Conservation (phyloP, 2,113 vertebrate genomes). For the Phyllostomus discolor region DNA sequence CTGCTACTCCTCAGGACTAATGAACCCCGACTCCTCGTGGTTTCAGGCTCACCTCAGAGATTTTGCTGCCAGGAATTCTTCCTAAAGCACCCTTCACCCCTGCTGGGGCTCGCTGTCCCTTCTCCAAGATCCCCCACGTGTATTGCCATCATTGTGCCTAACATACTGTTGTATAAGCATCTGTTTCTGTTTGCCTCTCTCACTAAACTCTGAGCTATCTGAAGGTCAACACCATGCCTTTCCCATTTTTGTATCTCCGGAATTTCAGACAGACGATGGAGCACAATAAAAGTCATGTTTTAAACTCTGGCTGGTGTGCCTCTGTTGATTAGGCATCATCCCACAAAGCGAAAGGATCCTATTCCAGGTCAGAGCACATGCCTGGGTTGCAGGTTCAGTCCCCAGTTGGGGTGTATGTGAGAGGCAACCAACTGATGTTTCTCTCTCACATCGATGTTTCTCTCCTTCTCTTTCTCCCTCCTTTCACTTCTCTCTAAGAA, state of each 20-base stretch:
- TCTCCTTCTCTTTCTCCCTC: too few species aligned
- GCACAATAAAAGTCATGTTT: not conserved
- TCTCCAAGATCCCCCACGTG: fast-evolving
- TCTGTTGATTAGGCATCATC: too few species aligned
- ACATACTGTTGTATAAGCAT: not conserved
- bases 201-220: not conserved
- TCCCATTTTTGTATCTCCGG: not conserved
- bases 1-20: not conserved
- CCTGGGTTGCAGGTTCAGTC: too few species aligned
- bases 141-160: not conserved
- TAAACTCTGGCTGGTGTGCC: too few species aligned
- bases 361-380: too few species aligned
- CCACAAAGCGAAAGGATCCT: too few species aligned
- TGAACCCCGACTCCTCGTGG: not conserved
- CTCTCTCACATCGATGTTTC: too few species aligned
- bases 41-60: not conserved
- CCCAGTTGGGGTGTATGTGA: too few species aligned
- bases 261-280: not conserved
- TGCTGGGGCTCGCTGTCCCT: too few species aligned
- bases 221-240: not conserved
- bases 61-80: not conserved
- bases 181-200: not conserved
- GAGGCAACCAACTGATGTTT: too few species aligned
- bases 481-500: too few species aligned
- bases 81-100: not conserved